Percentiles rank a stretch among this genome's conserved stretches.
phyloP scores from a whole-genome alignment of 2,113 vertebrate genomes.

The Hemicordylus capensis region DNA sequence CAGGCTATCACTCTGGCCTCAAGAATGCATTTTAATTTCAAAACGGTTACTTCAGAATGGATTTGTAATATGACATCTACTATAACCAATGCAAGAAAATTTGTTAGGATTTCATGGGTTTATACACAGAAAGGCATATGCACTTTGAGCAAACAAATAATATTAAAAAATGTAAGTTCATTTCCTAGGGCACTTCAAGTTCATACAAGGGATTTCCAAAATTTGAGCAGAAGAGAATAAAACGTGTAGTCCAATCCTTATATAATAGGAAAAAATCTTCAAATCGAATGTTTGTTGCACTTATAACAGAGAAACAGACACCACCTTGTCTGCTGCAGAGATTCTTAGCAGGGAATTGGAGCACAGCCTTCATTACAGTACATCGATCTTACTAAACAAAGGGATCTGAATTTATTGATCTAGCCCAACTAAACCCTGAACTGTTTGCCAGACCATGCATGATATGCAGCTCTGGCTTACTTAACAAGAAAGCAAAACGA shows the following conservation, averaged over 20 bases:
- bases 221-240: conserved; percentile 3
- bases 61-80: conserved; percentile 24
- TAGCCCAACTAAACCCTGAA: conserved; percentile 54
- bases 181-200: neutral
- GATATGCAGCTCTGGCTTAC: conserved; percentile 30
- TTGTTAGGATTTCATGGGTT: neutral
- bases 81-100: conserved; percentile 19
- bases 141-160: neutral
- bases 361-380: conserved; percentile 82
- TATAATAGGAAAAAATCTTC: conserved; percentile 7
- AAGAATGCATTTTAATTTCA: conserved; percentile 27
- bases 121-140: neutral
- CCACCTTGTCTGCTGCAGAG: conserved; percentile 60
- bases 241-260: conserved; percentile 13
- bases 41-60: conserved; percentile 6
- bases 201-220: neutral
- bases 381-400: conserved; percentile 86
- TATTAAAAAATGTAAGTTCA: neutral
- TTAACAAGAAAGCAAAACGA: conserved; percentile 51
- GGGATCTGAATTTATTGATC: conserved; percentile 82
- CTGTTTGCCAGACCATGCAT: conserved; percentile 39
- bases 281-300: conserved; percentile 69
- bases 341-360: conserved; percentile 74
- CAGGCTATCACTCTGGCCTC: conserved; percentile 26
- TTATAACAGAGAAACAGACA: conserved; percentile 73